A percentile compares a stretch with the other conserved stretches of the same genome.
phyloP scores from a whole-genome alignment of 2,888 invertebrate species.

The Brachypalpus laphriformis region DNA sequence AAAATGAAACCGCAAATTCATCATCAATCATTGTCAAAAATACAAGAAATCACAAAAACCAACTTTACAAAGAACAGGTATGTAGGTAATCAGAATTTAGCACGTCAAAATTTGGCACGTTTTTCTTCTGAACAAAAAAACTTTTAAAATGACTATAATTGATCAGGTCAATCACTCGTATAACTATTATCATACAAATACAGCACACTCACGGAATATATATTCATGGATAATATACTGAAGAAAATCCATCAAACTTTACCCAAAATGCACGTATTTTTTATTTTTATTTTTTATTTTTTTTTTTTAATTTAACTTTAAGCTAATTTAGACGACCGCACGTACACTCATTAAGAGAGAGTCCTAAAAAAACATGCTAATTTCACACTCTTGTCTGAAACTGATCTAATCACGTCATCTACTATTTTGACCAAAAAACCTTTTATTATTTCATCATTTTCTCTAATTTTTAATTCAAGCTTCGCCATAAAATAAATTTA shows the following conservation, averaged over 20 bases:
- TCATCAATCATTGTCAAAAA: not conserved
- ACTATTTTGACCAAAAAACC: conserved; percentile 1
- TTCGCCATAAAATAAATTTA: conserved; percentile 32
- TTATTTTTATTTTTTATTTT: not conserved
- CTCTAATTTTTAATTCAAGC: conserved; percentile 43
- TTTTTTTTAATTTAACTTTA: not conserved
- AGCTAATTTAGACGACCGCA: not conserved
- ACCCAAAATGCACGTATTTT: not conserved
- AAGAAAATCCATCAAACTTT: not conserved
- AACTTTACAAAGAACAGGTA: not conserved
- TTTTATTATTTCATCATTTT: conserved; percentile 25
- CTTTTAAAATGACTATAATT: not conserved
- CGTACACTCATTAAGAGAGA: not conserved
- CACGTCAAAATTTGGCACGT: not conserved
- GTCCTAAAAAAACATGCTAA: conserved; percentile 13
- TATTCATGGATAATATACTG: too few species aligned
- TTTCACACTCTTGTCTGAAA: not conserved
- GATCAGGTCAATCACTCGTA: not conserved
- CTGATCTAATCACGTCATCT: conserved; percentile 31
- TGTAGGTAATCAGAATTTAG: not conserved
- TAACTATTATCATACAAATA: not conserved
- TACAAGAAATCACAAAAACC: not conserved
- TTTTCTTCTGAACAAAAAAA: not conserved
- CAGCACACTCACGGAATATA: not conserved
- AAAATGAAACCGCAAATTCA: not conserved